A percentile compares a stretch with the other conserved stretches of the same genome.
Evolutionary conservation across 2,888 invertebrate species (phyloP).

Genomic region (Parascotia fuliginaria): DNA sequence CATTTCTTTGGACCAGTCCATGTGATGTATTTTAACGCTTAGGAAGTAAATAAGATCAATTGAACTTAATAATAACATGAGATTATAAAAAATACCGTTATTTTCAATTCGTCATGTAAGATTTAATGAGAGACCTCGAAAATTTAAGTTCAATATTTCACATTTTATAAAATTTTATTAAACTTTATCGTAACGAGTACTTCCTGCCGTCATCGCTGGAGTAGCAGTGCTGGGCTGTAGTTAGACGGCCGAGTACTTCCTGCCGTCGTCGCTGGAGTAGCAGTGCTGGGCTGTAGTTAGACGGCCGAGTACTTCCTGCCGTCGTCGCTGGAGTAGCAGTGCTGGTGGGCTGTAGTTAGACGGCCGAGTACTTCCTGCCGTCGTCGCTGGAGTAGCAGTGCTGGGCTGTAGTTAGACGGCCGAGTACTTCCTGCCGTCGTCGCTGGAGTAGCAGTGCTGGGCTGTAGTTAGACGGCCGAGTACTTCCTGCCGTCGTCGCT

Average conservation of each 20-base stretch:
- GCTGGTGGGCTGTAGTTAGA: slow-evolving; percentile 89
- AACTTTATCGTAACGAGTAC: too few species aligned
- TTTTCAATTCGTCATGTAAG: neutral
- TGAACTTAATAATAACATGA: neutral
- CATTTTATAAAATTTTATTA: too few species aligned
- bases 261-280: slow-evolving; percentile 98
- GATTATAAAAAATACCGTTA: neutral
- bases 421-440: slow-evolving; percentile 96
- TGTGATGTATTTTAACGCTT: slow-evolving; percentile 10
- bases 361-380: slow-evolving; percentile 94
- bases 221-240: too few species aligned
- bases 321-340: slow-evolving; percentile 98
- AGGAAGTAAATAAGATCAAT: neutral
- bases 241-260: slow-evolving; percentile 92
- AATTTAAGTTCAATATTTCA: neutral
- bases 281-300: slow-evolving; percentile 89
- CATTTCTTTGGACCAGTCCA: slow-evolving; percentile 35
- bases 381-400: slow-evolving; percentile 99
- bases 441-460: slow-evolving; percentile 98
- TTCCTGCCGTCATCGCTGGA: too few species aligned
- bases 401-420: slow-evolving; percentile 87
- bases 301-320: slow-evolving; percentile 95
- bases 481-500: slow-evolving; percentile 97
- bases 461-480: slow-evolving; percentile 87
- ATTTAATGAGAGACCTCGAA: neutral